A percentile compares a stretch with the other conserved stretches of the same genome.
Evolutionary conservation across 2,113 vertebrate species (phyloP).

Genomic region (Apaloderma vittatum): DNA sequence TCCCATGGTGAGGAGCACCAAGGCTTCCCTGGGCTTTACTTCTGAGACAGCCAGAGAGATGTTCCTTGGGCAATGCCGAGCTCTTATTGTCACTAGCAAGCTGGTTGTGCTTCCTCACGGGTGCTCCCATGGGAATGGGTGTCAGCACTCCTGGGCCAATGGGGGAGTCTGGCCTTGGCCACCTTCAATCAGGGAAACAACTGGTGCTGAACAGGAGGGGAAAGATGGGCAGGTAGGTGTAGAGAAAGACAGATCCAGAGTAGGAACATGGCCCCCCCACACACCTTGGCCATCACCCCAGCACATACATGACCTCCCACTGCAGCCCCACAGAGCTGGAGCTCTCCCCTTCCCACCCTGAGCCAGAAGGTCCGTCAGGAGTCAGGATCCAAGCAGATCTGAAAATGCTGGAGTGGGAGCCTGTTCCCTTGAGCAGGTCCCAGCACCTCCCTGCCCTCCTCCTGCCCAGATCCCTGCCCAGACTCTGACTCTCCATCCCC

Average conservation of each 20-base stretch:
- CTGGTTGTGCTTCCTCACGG: neutral
- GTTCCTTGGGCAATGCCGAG: neutral
- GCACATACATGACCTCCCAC: fast-evolving
- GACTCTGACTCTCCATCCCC: fast-evolving
- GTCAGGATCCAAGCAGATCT: neutral
- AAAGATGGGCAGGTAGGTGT: neutral
- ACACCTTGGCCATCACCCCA: neutral
- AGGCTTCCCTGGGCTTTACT: neutral
- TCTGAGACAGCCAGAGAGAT: neutral
- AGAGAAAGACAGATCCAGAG: neutral
- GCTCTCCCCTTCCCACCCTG: neutral
- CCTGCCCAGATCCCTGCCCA: neutral
- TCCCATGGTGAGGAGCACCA: neutral
- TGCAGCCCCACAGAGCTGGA: neutral
- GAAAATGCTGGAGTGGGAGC: neutral
- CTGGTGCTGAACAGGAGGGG: neutral
- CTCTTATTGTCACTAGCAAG: neutral
- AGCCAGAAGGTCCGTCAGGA: neutral
- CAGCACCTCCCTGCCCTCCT: neutral
- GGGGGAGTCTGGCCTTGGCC: neutral
- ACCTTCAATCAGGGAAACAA: neutral
- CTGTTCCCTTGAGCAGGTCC: neutral
- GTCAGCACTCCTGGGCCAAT: neutral
- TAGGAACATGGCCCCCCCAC: neutral
- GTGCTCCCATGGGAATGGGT: neutral